Evolutionary conservation across 1,140 invertebrate species (phyloP), one percentile per base, ranked within the genome.

Genomic region (Lethocerus indicus): DNA sequence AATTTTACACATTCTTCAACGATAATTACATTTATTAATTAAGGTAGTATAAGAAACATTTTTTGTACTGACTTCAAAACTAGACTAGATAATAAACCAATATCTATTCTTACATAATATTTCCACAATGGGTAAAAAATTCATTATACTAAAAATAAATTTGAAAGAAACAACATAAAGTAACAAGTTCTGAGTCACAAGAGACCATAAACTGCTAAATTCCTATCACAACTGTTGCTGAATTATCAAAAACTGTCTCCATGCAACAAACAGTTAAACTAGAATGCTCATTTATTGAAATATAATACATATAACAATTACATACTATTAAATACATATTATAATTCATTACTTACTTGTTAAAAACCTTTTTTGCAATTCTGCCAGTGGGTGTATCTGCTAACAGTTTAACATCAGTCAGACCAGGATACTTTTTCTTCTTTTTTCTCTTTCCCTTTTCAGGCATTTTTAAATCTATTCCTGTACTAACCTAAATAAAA

Each of bases 241-340:
- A n/a, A n/a, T n/a, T n/a, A n/a, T n/a, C n/a, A 36, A 9, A 36
- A 36, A 36, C 9, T 16, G 7, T 32, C 29, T 9, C 2, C 20
- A 36, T 16, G 72, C 18, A 56, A 59, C 56, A 57, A 56, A 55
- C 49, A 57, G 52, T 42, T 18, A 50, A 42, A 26, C 12, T 13
- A 42, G 23, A 4, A 16, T 42, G 14, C 2, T 42, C 14, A 42
- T 29, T 32, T 36, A 18, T 21, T 5, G 1, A 2, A 7, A 3
- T 36, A 18, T 16, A 36, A 16, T 36, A 16, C 2, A 41, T 21
- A n/a, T 24, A 1, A 21, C n/a, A n/a, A n/a, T n/a, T n/a, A n/a
- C n/a, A n/a, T n/a, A n/a, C n/a, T n/a, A n/a, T n/a, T n/a, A n/a
- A n/a, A n/a, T n/a, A n/a, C n/a, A n/a, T n/a, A n/a, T n/a, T n/a